A percentile compares a stretch with the other conserved stretches of the same genome.
phyloP scores from a whole-genome alignment of 2,113 vertebrate species.

The Corythoichthys haematopterus region DNA sequence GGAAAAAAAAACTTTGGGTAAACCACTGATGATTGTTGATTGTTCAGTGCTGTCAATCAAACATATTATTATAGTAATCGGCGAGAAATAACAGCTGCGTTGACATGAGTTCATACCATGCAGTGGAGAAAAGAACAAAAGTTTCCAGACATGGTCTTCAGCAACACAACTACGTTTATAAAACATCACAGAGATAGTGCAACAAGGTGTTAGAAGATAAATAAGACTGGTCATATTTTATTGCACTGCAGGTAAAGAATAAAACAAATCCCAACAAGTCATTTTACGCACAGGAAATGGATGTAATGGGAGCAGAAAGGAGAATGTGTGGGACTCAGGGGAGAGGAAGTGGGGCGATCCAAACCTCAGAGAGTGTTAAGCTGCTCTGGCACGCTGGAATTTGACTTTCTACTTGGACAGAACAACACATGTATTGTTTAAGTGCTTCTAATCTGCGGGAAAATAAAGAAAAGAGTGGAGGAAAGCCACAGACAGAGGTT shows the following conservation, averaged over 20 bases:
- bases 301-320: conserved; percentile 1
- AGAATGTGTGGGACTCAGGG: conserved; percentile 34
- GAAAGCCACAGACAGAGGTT: not conserved
- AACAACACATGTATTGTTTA: conserved; percentile 19
- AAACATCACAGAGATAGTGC: no score
- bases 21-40: no score
- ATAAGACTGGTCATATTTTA: not conserved
- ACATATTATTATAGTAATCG: no score
- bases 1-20: no score
- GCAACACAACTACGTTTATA: no score
- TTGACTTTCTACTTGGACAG: conserved; percentile 34
- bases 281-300: not conserved
- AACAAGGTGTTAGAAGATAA: no score
- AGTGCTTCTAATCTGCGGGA: not conserved
- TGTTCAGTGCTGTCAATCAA: no score
- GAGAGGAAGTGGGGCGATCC: conserved; percentile 54
- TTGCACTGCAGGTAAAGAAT: not conserved
- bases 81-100: no score
- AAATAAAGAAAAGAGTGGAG: not conserved
- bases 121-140: no score
- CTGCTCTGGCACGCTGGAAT: conserved; percentile 63
- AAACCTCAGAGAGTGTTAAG: conserved; percentile 64
- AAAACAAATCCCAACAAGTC: not conserved
- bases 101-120: no score
- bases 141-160: no score